Conservation (phyloP, 2,888 invertebrate species). For the Empis stercorea region DNA sequence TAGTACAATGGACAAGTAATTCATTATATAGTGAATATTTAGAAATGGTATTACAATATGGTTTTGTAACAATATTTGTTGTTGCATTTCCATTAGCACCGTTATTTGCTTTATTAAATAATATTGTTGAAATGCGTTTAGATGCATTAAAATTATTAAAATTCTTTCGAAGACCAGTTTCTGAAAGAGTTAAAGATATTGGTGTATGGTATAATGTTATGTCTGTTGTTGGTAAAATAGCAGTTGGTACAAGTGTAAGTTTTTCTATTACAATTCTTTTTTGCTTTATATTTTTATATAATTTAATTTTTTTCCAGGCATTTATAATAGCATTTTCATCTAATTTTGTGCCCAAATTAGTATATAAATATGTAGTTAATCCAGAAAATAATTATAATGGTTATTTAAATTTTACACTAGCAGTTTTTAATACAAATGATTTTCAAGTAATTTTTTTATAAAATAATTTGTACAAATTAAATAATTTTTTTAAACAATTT, state of each 20-base stretch:
- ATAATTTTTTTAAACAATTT: too few relatives aligned
- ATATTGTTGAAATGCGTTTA: slow-evolving; percentile 67
- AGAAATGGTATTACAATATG: slow-evolving; percentile 80
- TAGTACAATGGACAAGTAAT: slow-evolving; percentile 48
- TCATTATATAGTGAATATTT: slow-evolving; percentile 71
- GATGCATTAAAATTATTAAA: slow-evolving; percentile 72
- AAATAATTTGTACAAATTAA: too few relatives aligned
- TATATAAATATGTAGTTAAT: slow-evolving; percentile 45
- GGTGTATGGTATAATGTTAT: slow-evolving; percentile 70
- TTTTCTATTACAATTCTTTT: slow-evolving; percentile 8
- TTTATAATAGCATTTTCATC: slow-evolving; percentile 76
- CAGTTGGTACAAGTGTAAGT: slow-evolving; percentile 66
- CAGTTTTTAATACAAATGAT: slow-evolving; percentile 50
- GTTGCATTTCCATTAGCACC: slow-evolving; percentile 78
- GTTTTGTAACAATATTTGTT: slow-evolving; percentile 75
- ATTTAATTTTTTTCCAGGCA: slow-evolving; percentile 40
- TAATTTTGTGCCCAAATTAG: slow-evolving; percentile 65
- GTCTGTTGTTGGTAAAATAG: slow-evolving; percentile 57
- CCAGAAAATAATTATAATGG: slow-evolving; percentile 41
- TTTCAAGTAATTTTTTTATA: slow-evolving; percentile 31
- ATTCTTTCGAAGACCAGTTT: slow-evolving; percentile 59
- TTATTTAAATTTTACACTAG: slow-evolving; percentile 56
- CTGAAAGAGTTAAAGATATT: slow-evolving; percentile 59
- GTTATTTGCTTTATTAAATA: slow-evolving; percentile 67
- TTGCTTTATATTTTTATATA: not conserved